Base-by-base conservation (phyloP, 2,797 vertebrate species). In the Galaxias olidus region DNA sequence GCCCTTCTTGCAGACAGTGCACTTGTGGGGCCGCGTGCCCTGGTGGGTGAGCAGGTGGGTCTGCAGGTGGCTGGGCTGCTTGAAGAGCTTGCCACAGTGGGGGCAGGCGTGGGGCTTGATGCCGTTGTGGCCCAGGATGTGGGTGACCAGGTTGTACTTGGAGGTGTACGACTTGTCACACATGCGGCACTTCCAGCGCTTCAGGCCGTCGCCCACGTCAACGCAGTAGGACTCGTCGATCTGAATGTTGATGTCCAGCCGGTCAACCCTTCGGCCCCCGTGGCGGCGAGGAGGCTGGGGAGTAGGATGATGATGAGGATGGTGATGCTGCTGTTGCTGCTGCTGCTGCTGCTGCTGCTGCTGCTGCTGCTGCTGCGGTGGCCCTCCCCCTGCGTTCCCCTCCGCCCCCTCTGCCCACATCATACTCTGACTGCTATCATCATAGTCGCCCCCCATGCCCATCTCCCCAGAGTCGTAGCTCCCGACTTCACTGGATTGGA, bases 111-210 rank as follows among this genome's bases (percentile, higher is more conserved):
- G 97, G 0, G 97, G 97, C 85, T 98, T 98, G 89, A 98, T 95
- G 81, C 97, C 97, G 0, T 95, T 98, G 92, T 98, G 97, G 68
- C 96, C 96, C 84, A 98, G 90, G 79, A 98, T 98, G 90, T 98
- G 97, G 0, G 97, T 98, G 48, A 98, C 96, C 83, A 98, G 91
- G 87, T 98, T 98, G 93, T 98, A 98, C 86, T 98, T 98, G 76
- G 97, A 98, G 0, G 97, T 98, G 91, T 98, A 98, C 0, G 97
- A 98, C 83, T 98, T 98, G 74, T 98, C 97, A 0, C 97, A 98
- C 93, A 98, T 95, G 79, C 96, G 96, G 81, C 97, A 98, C 86
- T 98, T 98, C 96, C 96, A 98, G 77, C 96, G 95, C 74, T 96
- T 96, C 85, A 98, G 91, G 1, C 95, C 94, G 61, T 96, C 96